phyloP scores from a whole-genome alignment of 2,888 invertebrate genomes.

The Apomyelois bistriatella region DNA sequence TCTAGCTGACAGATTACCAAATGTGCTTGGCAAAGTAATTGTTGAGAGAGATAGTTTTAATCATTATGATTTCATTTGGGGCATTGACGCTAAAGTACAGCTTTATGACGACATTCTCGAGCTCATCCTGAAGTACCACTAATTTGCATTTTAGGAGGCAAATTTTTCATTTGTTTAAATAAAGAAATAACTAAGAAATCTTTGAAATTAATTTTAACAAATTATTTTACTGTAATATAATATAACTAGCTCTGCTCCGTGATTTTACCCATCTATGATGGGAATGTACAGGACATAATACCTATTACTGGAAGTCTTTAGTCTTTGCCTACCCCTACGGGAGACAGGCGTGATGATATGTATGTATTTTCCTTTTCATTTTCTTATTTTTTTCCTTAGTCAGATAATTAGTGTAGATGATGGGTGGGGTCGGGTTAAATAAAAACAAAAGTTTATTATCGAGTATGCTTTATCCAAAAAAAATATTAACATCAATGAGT shows the following conservation, averaged over 20 bases:
- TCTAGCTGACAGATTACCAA: conserved; percentile 31
- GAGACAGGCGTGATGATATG: too few species aligned
- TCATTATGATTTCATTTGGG: conserved; percentile 52
- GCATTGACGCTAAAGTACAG: conserved; percentile 27
- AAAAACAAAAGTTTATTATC: conserved; percentile 1
- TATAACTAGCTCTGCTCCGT: too few species aligned
- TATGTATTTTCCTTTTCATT: too few species aligned
- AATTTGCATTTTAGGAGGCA: not conserved
- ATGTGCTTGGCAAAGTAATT: conserved; percentile 25
- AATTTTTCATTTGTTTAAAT: not conserved
- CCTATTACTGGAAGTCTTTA: too few species aligned
- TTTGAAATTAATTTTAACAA: too few species aligned
- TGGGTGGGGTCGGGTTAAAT: not conserved
- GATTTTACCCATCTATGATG: too few species aligned
- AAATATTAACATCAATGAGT: conserved; percentile 3
- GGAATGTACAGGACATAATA: too few species aligned
- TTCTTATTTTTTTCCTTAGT: too few species aligned
- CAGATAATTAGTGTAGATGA: too few species aligned
- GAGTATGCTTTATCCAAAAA: conserved; percentile 12
- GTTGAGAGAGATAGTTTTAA: conserved; percentile 33
- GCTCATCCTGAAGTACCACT: conserved; percentile 19
- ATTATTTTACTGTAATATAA: too few species aligned
- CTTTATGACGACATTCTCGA: conserved; percentile 34
- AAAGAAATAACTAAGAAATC: not conserved
- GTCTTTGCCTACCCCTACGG: too few species aligned